These are phyloP conservation scores for Prenolepis imparis DNA, from an alignment of 2,888 invertebrate genomes.

Conservation along the genomic window DNA sequence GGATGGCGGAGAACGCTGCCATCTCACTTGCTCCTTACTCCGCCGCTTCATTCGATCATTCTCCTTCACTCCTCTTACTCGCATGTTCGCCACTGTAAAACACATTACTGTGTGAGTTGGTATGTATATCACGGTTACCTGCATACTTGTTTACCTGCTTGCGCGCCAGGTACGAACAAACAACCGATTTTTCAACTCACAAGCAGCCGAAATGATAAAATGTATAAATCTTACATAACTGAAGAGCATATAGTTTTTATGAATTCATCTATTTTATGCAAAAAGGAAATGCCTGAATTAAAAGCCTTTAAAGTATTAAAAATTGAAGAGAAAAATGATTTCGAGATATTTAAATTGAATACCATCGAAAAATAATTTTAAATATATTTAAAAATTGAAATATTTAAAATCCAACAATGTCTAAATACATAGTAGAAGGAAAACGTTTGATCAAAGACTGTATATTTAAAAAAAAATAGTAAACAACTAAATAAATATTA, in stretches of 20 bases:
- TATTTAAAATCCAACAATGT: no score
- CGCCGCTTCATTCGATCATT: not conserved
- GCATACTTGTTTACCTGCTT: slow-evolving; percentile 12
- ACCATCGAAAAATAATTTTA: not conserved
- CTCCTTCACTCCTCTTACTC: slow-evolving; percentile 38
- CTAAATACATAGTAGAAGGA: not conserved
- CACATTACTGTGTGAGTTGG: slow-evolving; percentile 16
- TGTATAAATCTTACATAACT: not conserved
- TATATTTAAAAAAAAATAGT: not conserved
- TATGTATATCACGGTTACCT: slow-evolving; percentile 11
- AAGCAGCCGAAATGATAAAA: not conserved
- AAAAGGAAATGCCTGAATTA: no score
- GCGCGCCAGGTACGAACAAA: slow-evolving; percentile 28
- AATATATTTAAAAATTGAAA: not conserved
- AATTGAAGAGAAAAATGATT: no score
- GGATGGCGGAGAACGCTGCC: slow-evolving; percentile 75
- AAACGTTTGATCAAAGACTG: not conserved
- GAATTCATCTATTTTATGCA: no score
- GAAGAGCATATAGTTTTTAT: not conserved
- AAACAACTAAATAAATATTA: not conserved
- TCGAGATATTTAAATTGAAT: no score
- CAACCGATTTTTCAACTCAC: not conserved
- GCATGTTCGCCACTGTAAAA: slow-evolving; percentile 31
- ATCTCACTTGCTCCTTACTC: slow-evolving; percentile 47
- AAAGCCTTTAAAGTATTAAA: no score